Conservation (phyloP, 2,113 vertebrate genomes). For the Electrona antarctica region DNA sequence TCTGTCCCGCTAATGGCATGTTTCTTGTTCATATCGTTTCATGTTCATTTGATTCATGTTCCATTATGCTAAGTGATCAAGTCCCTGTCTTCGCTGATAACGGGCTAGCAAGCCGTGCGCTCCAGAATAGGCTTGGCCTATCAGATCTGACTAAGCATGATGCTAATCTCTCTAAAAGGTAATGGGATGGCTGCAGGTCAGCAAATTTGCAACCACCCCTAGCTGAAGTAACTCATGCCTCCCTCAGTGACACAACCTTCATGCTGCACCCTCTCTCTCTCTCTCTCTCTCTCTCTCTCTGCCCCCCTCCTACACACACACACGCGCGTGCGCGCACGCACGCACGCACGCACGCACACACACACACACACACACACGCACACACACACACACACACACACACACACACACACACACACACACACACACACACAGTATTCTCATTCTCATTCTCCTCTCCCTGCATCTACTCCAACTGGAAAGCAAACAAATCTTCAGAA, state of each 20-base stretch:
- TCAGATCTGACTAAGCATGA: constrained; percentile 72
- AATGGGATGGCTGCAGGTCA: constrained; percentile 50
- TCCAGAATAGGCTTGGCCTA: constrained; percentile 47
- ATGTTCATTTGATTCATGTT: constrained; percentile 68
- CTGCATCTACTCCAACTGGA: constrained; percentile 19
- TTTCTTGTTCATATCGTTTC: constrained; percentile 47
- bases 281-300: constrained; percentile 7
- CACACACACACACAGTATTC: too few relatives aligned
- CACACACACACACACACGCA: too few relatives aligned
- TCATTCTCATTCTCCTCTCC: too few relatives aligned
- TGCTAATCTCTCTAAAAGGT: constrained; percentile 71
- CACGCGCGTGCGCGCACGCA: background rate
- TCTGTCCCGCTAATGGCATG: constrained; percentile 62
- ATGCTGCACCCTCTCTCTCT: background rate
- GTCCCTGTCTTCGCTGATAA: constrained; percentile 68
- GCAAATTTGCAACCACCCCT: constrained; percentile 11
- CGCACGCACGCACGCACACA: background rate
- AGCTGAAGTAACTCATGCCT: background rate
- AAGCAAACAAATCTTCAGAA: constrained; percentile 38
- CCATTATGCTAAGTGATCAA: constrained; percentile 74
- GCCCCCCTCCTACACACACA: background rate
- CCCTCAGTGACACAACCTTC: background rate
- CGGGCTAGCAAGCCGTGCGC: constrained; percentile 62
- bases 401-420: background rate
- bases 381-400: background rate